Evolutionary conservation across 2,113 vertebrate species (phyloP), one percentile per base, ranked within the genome.

Genomic region (Pachycephala philippinensis): DNA sequence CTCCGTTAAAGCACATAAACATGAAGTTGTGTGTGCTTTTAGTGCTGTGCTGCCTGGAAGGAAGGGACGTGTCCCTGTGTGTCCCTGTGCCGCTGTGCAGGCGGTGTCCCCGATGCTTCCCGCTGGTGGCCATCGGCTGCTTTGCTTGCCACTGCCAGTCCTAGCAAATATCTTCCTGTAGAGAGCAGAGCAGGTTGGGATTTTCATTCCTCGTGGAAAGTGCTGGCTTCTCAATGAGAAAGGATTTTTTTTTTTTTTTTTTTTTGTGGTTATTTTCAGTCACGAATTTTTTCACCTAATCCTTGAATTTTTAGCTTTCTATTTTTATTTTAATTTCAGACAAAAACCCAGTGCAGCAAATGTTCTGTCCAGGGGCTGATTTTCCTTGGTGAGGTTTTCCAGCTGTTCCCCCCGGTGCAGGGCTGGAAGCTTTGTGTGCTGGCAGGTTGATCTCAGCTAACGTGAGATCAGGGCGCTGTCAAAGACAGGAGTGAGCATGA

Each of bases 131-230:
- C 4, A 14, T 18, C 1, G 6, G 59, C 76, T 0, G 35, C 84
- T 74, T 24, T 1, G 1, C 47, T 21, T 10, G 45, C 11, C 2
- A 4, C 13, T 39, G 84, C 82, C 19, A 28, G 93, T 77, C 47
- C 88, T 95, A 63, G 93, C 95, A 85, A n/a, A 60, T 56, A 81
- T 77, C 95, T 81, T 96, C 90, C 95, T 91, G 93, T 66, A 96
- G 96, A 91, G 95, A 96, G 95, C 95, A 92, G 95, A 94, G 90
- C 95, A 84, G 93, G 20, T 82, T 94, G 95, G 79, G 85, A 74
- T 90, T 95, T 94, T 63, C 64, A 10, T 53, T 89, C 40, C 52
- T 52, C 2, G 2, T 24, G 50, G 20, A 77, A 86, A 91, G 9
- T 18, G 76, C 92, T 21, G 71, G 30, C n/a, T 94, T 81, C 31